phyloP scores from a whole-genome alignment of 2,888 invertebrate species.

The Drosophila meridionalis region DNA sequence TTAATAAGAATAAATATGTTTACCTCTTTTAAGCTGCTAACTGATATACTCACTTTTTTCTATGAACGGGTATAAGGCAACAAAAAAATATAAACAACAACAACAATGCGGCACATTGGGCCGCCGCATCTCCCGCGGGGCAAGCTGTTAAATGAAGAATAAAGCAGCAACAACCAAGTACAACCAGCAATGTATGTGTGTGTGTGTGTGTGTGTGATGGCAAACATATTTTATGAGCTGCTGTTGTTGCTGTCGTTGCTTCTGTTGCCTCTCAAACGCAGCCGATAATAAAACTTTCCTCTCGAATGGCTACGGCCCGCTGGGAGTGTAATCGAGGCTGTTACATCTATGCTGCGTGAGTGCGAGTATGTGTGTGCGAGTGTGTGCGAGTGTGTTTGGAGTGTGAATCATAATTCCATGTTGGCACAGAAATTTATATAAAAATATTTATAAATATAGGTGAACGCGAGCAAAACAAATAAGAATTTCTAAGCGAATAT shows the following conservation, averaged over 20 bases:
- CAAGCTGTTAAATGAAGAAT: slow-evolving; percentile 76
- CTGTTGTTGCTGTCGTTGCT: slow-evolving; percentile 54
- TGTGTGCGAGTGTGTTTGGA: slow-evolving; percentile 18
- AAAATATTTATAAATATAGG: slow-evolving; percentile 26
- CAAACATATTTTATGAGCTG: slow-evolving; percentile 82
- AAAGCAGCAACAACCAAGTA: slow-evolving; percentile 58
- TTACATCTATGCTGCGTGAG: slow-evolving; percentile 58
- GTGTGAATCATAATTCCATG: slow-evolving; percentile 48
- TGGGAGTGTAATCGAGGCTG: slow-evolving; percentile 82
- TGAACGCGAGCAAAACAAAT: slow-evolving; percentile 6
- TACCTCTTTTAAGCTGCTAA: neutral
- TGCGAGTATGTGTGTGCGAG: neutral
- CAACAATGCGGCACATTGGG: slow-evolving; percentile 39
- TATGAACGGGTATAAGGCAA: neutral
- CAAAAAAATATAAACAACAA: slow-evolving; percentile 26
- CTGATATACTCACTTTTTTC: neutral
- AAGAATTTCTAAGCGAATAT: slow-evolving; percentile 3
- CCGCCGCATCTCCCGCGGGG: slow-evolving; percentile 63
- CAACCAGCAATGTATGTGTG: slow-evolving; percentile 17
- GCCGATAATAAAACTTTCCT: slow-evolving; percentile 82
- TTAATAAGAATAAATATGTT: neutral
- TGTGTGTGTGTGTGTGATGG: slow-evolving; percentile 60
- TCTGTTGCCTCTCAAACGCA: slow-evolving; percentile 69
- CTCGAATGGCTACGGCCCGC: slow-evolving; percentile 74
- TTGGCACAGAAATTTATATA: slow-evolving; percentile 27